These are phyloP conservation scores for Blastomussa wellsi DNA, from an alignment of 92 coral and sea anemone genomes.

Conservation along the genomic window DNA sequence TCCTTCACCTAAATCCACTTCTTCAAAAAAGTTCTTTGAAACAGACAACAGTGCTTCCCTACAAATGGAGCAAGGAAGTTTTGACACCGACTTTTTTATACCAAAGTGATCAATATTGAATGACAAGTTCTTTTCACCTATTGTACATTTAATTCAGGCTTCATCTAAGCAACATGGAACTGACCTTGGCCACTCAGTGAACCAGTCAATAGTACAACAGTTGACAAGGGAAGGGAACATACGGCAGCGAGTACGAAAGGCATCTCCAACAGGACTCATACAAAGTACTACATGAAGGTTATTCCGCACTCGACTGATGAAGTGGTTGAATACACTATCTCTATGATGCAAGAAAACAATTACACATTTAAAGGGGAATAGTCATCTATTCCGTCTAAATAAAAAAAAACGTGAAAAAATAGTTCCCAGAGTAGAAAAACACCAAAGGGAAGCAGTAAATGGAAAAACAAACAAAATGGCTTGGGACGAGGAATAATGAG, in stretches of 20 bases:
- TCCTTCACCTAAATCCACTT: constrained; percentile 95
- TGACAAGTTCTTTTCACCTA: too few relatives aligned
- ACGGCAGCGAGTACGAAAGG: constrained; percentile 95
- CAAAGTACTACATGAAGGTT: constrained; percentile 97
- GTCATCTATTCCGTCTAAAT: too few relatives aligned
- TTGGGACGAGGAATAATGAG: too few relatives aligned
- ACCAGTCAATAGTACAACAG: constrained; percentile 99
- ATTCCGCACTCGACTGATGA: constrained; percentile 94
- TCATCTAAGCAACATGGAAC: not conserved
- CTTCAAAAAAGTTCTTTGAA: constrained; percentile 93
- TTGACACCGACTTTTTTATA: too few relatives aligned
- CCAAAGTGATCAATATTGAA: too few relatives aligned
- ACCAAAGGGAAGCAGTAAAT: too few relatives aligned
- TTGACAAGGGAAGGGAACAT: constrained; percentile 98
- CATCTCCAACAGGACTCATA: constrained; percentile 99
- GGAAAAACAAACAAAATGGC: too few relatives aligned
- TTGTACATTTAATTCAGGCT: not conserved
- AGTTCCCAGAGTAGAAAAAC: too few relatives aligned
- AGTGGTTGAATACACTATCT: constrained; percentile 88
- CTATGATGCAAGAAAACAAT: constrained; percentile 33
- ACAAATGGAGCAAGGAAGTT: too few relatives aligned
- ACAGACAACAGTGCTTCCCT: constrained; percentile 98
- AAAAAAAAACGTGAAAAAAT: too few relatives aligned
- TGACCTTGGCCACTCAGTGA: constrained; percentile 98
- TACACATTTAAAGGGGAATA: not conserved